A percentile compares a stretch with the other conserved stretches of the same genome.
Evolutionary conservation across 2,888 invertebrate species (phyloP).

Genomic region (Chaetoderma sp.): DNA sequence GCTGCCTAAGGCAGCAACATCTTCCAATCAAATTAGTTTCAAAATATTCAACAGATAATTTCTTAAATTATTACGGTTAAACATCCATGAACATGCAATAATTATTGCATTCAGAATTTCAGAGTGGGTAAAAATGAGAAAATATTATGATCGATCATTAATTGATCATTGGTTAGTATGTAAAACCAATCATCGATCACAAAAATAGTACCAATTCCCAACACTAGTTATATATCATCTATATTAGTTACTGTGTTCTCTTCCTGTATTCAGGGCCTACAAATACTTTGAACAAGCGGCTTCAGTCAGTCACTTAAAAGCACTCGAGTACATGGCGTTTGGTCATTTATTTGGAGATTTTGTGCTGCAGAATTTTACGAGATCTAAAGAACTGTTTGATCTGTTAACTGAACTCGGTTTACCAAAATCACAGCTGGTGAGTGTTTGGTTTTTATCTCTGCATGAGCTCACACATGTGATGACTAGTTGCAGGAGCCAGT

Average conservation of each 20-base stretch:
- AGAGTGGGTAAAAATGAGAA: no score
- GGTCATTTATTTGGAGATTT: conserved; percentile 86
- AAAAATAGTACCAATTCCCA: no score
- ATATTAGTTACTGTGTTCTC: neutral
- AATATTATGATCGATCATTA: no score
- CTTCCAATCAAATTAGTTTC: no score
- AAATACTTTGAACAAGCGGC: conserved; percentile 84
- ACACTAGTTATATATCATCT: neutral
- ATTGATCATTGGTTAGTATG: no score
- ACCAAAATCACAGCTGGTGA: conserved; percentile 90
- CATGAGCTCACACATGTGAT: neutral
- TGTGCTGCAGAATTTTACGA: conserved; percentile 81
- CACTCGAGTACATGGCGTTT: conserved; percentile 89
- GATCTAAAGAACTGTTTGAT: conserved; percentile 82
- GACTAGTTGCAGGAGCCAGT: no score
- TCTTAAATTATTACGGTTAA: no score
- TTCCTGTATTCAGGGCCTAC: conserved; percentile 74
- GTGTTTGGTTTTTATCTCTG: conserved; percentile 29
- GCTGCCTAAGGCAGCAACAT: no score
- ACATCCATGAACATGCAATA: no score
- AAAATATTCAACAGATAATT: no score
- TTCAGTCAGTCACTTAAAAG: conserved; percentile 82
- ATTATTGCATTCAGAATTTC: no score
- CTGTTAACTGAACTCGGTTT: conserved; percentile 82
- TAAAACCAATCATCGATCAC: no score